Evolutionary conservation across 2,113 vertebrate genomes (phyloP).

Genomic region (Toxotes jaculatrix): DNA sequence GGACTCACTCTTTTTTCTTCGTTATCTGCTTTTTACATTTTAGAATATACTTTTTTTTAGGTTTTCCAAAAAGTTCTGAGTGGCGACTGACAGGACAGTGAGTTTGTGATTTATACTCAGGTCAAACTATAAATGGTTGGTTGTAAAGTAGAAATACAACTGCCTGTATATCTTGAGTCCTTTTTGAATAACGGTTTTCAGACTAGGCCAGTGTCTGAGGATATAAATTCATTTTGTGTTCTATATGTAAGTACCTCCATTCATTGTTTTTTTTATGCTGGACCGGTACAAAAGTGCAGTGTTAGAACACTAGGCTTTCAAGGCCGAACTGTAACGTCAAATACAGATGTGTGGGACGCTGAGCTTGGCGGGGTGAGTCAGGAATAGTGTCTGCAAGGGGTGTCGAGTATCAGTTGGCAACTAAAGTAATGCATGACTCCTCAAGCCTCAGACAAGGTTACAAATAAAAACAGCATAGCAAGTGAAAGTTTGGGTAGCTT

Average conservation of each 20-base stretch:
- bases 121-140: conserved; percentile 7
- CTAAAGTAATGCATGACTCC: not conserved
- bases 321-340: conserved; percentile 16
- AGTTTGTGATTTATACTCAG: conserved; percentile 26
- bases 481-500: not conserved
- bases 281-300: conserved; percentile 4
- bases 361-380: not conserved
- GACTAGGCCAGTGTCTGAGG: not conserved
- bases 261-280: conserved; percentile 11
- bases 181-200: not conserved
- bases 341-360: conserved; percentile 34
- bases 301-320: not conserved
- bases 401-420: not conserved
- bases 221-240: conserved; percentile 34
- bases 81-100: not conserved
- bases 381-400: conserved; percentile 2
- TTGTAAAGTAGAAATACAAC: conserved; percentile 33
- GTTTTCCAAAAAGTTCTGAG: conserved; percentile 2
- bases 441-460: not conserved
- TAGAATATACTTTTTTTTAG: conserved; percentile 2
- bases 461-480: not conserved
- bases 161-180: conserved; percentile 22
- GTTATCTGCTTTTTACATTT: conserved; percentile 17
- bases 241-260: conserved; percentile 1
- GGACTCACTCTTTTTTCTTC: not conserved